Percentiles rank a stretch among this genome's conserved stretches.
phyloP scores from a whole-genome alignment of 2,113 vertebrate genomes.

The Struthidea cinerea region DNA sequence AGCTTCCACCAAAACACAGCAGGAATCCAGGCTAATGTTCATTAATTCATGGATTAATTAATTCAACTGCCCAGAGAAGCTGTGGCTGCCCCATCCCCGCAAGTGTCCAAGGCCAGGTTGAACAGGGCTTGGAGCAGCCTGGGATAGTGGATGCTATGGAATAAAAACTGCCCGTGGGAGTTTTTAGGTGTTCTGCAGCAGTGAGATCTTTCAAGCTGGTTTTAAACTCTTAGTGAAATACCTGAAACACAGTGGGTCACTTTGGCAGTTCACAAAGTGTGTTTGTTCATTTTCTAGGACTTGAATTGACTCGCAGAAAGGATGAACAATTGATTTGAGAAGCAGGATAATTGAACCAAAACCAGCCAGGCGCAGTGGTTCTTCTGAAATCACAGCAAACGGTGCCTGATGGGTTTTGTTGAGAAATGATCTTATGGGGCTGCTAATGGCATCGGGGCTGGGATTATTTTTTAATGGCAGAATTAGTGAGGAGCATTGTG shows the following conservation, averaged over 20 bases:
- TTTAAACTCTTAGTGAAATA: not conserved
- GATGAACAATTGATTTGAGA: not conserved
- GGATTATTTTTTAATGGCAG: constrained; percentile 36
- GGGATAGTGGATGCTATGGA: not conserved
- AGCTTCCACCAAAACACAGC: constrained; percentile 33
- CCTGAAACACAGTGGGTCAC: rapidly evolving
- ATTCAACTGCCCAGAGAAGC: not conserved
- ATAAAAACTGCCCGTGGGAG: not conserved
- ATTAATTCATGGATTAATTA: constrained; percentile 31
- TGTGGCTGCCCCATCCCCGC: not conserved
- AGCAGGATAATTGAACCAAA: not conserved
- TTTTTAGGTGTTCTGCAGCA: not conserved
- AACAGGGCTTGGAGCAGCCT: not conserved
- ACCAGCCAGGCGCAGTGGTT: rapidly evolving
- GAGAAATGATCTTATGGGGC: constrained; percentile 24
- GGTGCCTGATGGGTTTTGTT: not conserved
- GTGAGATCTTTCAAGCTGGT: not conserved
- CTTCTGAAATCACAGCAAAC: not conserved
- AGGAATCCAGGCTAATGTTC: constrained; percentile 45
- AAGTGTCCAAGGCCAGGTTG: not conserved
- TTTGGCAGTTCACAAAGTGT: not conserved
- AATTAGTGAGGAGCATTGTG: constrained; percentile 11
- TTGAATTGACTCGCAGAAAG: not conserved
- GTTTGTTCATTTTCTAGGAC: not conserved
- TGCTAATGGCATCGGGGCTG: not conserved